phyloP scores from a whole-genome alignment of 1,140 invertebrate species.

The Anoplolepis gracilipes region DNA sequence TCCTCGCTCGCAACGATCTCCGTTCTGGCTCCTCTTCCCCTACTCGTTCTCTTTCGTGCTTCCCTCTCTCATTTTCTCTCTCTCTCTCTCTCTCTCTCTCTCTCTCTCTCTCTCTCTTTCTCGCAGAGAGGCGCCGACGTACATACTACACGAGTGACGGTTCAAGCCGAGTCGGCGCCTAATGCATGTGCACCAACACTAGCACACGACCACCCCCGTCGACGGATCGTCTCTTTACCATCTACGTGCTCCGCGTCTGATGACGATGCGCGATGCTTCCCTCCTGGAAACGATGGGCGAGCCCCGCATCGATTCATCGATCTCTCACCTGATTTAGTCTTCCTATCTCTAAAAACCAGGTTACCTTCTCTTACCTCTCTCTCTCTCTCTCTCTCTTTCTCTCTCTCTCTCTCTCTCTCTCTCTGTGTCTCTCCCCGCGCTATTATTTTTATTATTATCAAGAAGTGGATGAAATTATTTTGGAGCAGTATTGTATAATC shows the following conservation, averaged over 20 bases:
- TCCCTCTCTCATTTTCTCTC: neutral
- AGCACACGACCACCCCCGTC: neutral
- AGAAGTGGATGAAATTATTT: slow-evolving; percentile 33
- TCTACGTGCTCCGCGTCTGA: slow-evolving; percentile 48
- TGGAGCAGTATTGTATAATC: neutral
- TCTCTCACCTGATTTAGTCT: slow-evolving; percentile 52
- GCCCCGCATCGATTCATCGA: slow-evolving; percentile 54
- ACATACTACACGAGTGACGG: slow-evolving; percentile 2
- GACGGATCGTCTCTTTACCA: slow-evolving; percentile 25
- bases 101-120: neutral
- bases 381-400: too few species aligned
- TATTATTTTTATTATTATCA: too few species aligned
- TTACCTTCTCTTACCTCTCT: neutral
- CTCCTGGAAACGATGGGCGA: slow-evolving; percentile 44
- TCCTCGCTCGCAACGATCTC: slow-evolving; percentile 40
- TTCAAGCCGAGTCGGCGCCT: slow-evolving; percentile 20
- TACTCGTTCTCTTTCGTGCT: neutral
- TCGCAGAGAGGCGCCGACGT: neutral
- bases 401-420: too few species aligned
- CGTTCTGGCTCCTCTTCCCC: slow-evolving; percentile 34
- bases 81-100: neutral
- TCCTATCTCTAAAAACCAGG: slow-evolving; percentile 37
- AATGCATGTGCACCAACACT: slow-evolving; percentile 47
- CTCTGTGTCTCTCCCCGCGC: neutral
- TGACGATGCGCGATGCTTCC: slow-evolving; percentile 35